These are phyloP conservation scores for Dasysyrphus albostriatus DNA, from an alignment of 2,888 invertebrate species.

Conservation along the genomic window DNA sequence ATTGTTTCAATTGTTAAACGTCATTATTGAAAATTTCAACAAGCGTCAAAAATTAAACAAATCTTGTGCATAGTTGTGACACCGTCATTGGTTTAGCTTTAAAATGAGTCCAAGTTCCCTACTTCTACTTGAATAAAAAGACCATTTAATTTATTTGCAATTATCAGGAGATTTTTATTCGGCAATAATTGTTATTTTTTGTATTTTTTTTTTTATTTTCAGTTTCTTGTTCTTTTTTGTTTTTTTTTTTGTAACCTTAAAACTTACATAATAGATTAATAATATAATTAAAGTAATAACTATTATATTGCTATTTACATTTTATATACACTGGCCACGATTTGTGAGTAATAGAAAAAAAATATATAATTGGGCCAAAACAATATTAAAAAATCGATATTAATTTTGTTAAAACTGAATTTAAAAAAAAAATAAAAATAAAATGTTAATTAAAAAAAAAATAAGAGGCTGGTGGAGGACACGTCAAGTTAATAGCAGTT, in stretches of 20 bases:
- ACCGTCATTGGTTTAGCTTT: too few species aligned
- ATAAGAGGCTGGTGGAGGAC: slow-evolving; percentile 31
- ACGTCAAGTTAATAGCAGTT: slow-evolving; percentile 38
- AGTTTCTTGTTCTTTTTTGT: slow-evolving; percentile 41
- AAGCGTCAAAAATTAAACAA: too few species aligned
- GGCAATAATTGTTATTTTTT: slow-evolving; percentile 69
- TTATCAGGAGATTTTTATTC: slow-evolving; percentile 75
- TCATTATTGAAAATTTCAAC: too few species aligned
- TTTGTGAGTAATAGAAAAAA: slow-evolving; percentile 59
- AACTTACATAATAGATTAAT: slow-evolving; percentile 76
- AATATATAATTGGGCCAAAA: slow-evolving; percentile 56
- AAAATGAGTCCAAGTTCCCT: too few species aligned
- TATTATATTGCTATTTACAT: slow-evolving; percentile 76
- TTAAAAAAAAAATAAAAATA: slow-evolving; percentile 23
- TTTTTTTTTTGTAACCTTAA: slow-evolving; percentile 69
- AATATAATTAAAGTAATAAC: slow-evolving; percentile 76
- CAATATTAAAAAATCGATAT: slow-evolving; percentile 39
- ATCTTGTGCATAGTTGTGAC: too few species aligned
- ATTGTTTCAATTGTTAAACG: too few species aligned
- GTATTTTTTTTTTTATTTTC: slow-evolving; percentile 46
- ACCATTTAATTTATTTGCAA: slow-evolving; percentile 65
- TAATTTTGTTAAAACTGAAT: slow-evolving; percentile 31
- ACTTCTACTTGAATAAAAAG: slow-evolving; percentile 28
- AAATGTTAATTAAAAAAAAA: neutral
- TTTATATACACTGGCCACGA: slow-evolving; percentile 75